Evolutionary conservation across 2,888 invertebrate genomes (phyloP), one percentile per base, ranked within the genome.

Genomic region (Plagiodera versicolora): DNA sequence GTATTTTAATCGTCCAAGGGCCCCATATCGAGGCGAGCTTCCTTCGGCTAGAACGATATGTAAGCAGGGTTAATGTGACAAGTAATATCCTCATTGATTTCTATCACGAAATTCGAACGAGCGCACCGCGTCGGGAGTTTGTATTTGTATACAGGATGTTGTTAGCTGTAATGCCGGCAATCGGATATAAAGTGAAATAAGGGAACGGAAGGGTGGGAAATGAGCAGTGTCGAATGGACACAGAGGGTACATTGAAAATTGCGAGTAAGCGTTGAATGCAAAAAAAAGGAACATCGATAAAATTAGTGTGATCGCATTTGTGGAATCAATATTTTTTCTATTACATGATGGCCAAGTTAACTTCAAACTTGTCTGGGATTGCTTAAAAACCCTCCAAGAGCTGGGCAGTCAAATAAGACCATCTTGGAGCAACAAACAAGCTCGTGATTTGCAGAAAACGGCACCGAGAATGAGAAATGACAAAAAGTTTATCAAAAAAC

Each of bases 1-100:
- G 68, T 62, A 55, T 58, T 49, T 57, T 51, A 35, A 59, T 51
- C 49, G 58, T 45, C 53, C 55, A 59, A 53, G 57, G 56, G 60
- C 52, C 35, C 53, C 24, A 19, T 16, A 24, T 18, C 24, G 16
- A 44, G 44, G 14, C 44, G 8, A 17, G n/a, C 24, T 14, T 28
- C 19, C 24, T 20, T 44, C 45, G 44, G 53, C 24, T 39, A 10
- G 53, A 53, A 44, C 28, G 24, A 19, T 45, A 45, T 45, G 20
- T 44, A 45, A 16, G 28, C 53, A 8, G 28, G 11, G 44, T 20
- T 53, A 53, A 53, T 53, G 53, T 53, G 53, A 53, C 53, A 53
- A 53, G 53, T 53, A 53, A 53, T 53, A 53, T 53, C 44, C 53
- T 53, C 16, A 44, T 44, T 45, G 39, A 53, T 53, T 53, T 53